Evolutionary conservation across 2,797 vertebrate genomes (phyloP).

Genomic region (Silurus aristotelis): DNA sequence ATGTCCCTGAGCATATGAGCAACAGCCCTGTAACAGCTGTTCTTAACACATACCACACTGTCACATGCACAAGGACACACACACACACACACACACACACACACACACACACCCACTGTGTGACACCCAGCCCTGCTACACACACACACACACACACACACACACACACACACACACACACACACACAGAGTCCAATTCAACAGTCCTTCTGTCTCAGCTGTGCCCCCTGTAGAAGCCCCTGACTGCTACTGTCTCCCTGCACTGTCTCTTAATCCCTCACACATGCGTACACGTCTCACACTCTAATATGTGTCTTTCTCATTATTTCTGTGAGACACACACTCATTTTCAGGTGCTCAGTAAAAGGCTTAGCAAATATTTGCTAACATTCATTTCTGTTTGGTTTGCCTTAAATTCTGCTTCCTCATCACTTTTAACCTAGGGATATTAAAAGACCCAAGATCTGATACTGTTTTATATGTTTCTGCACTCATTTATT

Average conservation of each 20-base stretch:
- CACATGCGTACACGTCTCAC: neutral
- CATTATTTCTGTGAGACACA: neutral
- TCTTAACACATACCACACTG: constrained; percentile 49
- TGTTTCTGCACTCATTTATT: neutral
- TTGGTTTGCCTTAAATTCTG: neutral
- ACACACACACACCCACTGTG: constrained; percentile 11
- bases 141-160: constrained; percentile 10
- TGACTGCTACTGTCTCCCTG: constrained; percentile 40
- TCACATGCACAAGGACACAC: constrained; percentile 17
- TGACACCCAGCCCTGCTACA: constrained; percentile 7
- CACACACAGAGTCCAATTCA: neutral
- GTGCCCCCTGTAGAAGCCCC: constrained; percentile 40
- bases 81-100: constrained; percentile 11
- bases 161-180: constrained; percentile 7
- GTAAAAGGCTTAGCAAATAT: neutral
- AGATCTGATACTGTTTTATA: neutral
- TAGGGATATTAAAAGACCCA: neutral
- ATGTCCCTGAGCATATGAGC: constrained; percentile 60
- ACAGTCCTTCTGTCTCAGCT: constrained; percentile 54
- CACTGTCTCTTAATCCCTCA: constrained; percentile 21
- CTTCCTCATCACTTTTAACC: neutral
- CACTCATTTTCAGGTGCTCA: neutral
- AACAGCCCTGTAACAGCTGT: constrained; percentile 72
- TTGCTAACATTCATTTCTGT: neutral
- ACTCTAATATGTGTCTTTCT: neutral